Base-by-base conservation (phyloP, 2,797 vertebrate species). In the Poeciliopsis presidionis region DNA sequence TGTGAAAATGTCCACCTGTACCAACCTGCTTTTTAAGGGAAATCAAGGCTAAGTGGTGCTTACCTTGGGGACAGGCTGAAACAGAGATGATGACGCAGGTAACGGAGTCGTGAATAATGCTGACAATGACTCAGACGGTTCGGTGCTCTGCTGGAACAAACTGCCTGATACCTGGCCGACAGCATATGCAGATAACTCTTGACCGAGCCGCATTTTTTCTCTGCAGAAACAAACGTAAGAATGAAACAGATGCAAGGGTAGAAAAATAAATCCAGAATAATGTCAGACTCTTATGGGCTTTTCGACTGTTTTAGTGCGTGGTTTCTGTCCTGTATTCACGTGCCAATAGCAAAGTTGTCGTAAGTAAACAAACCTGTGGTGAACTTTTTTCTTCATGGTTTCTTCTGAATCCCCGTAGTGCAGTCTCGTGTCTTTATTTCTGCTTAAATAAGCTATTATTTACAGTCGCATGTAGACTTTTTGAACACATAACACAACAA, bases 111-210 rank as follows among this genome's bases (percentile, higher is more conserved):
- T 77, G 89, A 96, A 96, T 3, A 96, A 75, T 11, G 92, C 73
- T 0, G 93, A 90, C 81, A 96, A 84, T 0, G 93, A 87, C 9
- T 85, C 85, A 0, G 90, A 74, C 4, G 85, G 45, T 14, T 80
- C 36, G 0, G 77, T 25, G 3, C 41, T 85, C 3, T 86, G 80
- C 75, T 90, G 85, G 79, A 90, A 88, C 73, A 96, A 72, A 82
- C 95, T 96, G 55, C 93, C 92, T 0, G 93, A 95, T 46, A 96
- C 95, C 78, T 94, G 90, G 46, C 96, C 96, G 9, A 96, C 93
- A 13, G 87, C 87, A 20, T 96, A 96, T 76, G 88, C 92, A 9
- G 72, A 78, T 9, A 90, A 2, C 25, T 61, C 80, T 6, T 77
- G 79, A 0, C 3, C 84, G 2, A 74, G 13, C 0, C 41, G 20